Conservation (phyloP, 2,888 invertebrate genomes). For the Metopia argyrocephala region DNA sequence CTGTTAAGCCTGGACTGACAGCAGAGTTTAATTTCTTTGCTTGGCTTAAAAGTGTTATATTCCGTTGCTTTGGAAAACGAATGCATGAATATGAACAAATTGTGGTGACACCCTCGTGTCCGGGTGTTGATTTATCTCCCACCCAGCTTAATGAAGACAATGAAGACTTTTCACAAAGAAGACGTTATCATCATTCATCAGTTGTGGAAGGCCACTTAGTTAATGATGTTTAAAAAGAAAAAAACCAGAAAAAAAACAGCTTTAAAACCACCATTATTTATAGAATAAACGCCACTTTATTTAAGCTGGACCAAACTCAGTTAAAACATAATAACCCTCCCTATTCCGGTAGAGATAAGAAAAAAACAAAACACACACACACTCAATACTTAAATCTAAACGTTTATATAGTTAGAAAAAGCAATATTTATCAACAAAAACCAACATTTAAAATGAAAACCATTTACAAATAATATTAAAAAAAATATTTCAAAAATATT, state of each 20-base stretch:
- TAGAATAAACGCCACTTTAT: conserved; percentile 25
- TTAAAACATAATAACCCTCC: conserved; percentile 6
- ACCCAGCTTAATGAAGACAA: conserved; percentile 96
- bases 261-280: background rate
- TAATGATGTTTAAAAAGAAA: conserved; percentile 74
- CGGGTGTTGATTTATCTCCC: conserved; percentile 88
- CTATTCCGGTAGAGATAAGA: conserved; percentile 11
- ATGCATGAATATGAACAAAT: conserved; percentile 91
- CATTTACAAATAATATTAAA: background rate
- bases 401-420: conserved; percentile 52
- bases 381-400: conserved; percentile 28
- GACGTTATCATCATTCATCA: conserved; percentile 95
- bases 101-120: conserved; percentile 90
- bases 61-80: conserved; percentile 89
- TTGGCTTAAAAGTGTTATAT: conserved; percentile 86
- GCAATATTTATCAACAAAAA: conserved; percentile 59
- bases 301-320: conserved; percentile 49
- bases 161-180: conserved; percentile 94
- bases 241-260: too few relatives aligned
- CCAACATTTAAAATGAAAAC: conserved; percentile 30
- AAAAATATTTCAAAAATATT: conserved; percentile 28
- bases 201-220: conserved; percentile 82
- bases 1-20: conserved; percentile 94
- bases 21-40: conserved; percentile 89
- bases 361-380: background rate